Evolutionary conservation across 2,888 invertebrate species (phyloP).

Genomic region (Tenodera sinensis): DNA sequence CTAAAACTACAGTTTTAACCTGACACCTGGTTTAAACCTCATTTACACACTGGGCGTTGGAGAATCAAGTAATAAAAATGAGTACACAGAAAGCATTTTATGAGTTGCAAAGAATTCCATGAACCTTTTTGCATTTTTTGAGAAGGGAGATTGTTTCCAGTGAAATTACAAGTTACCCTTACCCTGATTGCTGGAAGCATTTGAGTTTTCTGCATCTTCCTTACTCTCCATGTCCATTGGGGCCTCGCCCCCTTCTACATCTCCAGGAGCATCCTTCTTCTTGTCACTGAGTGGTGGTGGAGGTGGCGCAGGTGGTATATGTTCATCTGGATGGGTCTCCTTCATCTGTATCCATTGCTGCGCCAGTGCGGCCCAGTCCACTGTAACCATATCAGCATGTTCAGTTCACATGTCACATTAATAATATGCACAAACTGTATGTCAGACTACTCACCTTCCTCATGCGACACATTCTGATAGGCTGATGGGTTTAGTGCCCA

Average conservation of each 20-base stretch:
- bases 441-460: constrained; percentile 61
- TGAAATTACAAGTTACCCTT: not conserved
- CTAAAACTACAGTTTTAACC: too few relatives aligned
- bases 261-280: constrained; percentile 41
- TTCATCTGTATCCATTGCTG: constrained; percentile 99
- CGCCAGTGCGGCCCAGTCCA: constrained; percentile 94
- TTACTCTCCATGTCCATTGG: constrained; percentile 83
- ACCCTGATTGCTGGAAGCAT: constrained; percentile 38
- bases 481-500: constrained; percentile 80
- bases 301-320: constrained; percentile 59
- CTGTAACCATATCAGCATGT: constrained; percentile 44
- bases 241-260: constrained; percentile 72
- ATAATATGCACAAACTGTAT: not conserved
- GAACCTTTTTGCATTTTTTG: too few relatives aligned
- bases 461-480: constrained; percentile 77
- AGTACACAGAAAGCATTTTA: too few relatives aligned
- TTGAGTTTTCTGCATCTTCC: constrained; percentile 47
- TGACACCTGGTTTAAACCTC: too few relatives aligned
- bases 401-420: too few relatives aligned
- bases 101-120: too few relatives aligned
- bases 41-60: too few relatives aligned
- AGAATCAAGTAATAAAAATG: too few relatives aligned
- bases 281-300: constrained; percentile 45
- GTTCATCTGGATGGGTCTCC: constrained; percentile 60
- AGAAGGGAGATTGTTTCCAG: too few relatives aligned